phyloP scores from a whole-genome alignment of 30 jellyfish, hydroid and myxozoan genomes.

The Aurelia sp. region DNA sequence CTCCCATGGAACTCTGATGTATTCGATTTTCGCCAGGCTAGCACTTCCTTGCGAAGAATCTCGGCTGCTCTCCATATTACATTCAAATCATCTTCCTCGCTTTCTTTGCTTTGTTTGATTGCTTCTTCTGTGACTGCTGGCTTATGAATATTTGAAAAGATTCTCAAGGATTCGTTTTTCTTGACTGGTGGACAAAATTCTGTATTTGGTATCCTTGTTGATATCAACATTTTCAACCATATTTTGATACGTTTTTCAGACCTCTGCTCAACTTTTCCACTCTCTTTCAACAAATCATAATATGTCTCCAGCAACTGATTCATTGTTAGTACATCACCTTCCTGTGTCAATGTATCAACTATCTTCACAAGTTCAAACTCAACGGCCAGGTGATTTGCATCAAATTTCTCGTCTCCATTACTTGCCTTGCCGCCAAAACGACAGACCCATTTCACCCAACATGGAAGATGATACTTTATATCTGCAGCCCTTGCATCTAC shows the following conservation, averaged over 20 bases:
- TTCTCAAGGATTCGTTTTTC: neutral
- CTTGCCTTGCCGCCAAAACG: constrained; percentile 1
- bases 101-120: constrained; percentile 1
- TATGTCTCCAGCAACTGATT: neutral
- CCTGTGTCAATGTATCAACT: constrained; percentile 2
- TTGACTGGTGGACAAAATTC: neutral
- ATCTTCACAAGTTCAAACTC: constrained; percentile 2
- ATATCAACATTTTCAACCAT: neutral
- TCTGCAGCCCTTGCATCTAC: too few species aligned
- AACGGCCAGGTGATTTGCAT: neutral
- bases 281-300: neutral
- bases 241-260: neutral
- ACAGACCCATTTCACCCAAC: neutral
- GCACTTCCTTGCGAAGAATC: constrained; percentile 6
- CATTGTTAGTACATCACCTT: constrained; percentile 1
- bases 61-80: constrained; percentile 6
- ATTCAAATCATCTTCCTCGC: neutral
- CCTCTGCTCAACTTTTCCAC: constrained; percentile 6
- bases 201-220: neutral
- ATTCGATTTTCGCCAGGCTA: constrained; percentile 1
- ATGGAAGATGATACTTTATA: constrained; percentile 4
- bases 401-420: constrained; percentile 1
- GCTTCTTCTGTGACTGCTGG: neutral
- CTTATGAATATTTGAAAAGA: neutral
- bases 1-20: neutral